Base-by-base conservation (phyloP, 1,140 invertebrate species). In the Dreissena polymorpha region DNA sequence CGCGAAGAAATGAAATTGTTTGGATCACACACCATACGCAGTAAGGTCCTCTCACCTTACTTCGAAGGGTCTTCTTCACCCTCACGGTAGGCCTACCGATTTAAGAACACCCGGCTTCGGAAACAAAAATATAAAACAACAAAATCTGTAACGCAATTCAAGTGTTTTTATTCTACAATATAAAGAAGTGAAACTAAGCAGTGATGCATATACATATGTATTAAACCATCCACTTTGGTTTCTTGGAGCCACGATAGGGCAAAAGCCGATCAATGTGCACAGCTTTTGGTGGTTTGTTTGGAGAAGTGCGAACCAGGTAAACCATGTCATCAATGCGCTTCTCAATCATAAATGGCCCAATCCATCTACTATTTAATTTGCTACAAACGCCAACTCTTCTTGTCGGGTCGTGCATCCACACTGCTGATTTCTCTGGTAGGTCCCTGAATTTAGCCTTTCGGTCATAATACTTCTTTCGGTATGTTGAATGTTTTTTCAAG, bases 211-310 rank as follows among this genome's bases (percentile, higher is more conserved):
- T 39, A 39, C 39, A 39, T 39, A 8, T 39, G 39, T 39, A 39
- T 39, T 39, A 39, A 2, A 39, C 39, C 39, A 3, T 60, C 75
- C 70, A 79, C 23, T 21, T 67, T 53, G 75, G 83, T 55, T 72
- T 78, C 49, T 73, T 71, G 10, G 72, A 63, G 39, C 83, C 83
- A 0, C 21, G 51, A 57, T 84, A 84, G 1, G 76, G 71, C 57
- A 71, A 72, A 0, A 77, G 53, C 25, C 74, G 29, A 63, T 77
- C 74, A 23, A 51, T 50, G 63, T 78, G 75, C 10, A 77, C 53
- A 8, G 76, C 68, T 25, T 70, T 71, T 18, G 55, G n/a, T 53
- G 25, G 60, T 14, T 29, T 60, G 16, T 64, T 29, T 25, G 49
- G 50, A 53, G 18, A 57, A 0, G 50, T 21, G 60, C 76, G 50